Base-by-base conservation (phyloP, 2,113 vertebrate genomes). In the Euleptes europaea region DNA sequence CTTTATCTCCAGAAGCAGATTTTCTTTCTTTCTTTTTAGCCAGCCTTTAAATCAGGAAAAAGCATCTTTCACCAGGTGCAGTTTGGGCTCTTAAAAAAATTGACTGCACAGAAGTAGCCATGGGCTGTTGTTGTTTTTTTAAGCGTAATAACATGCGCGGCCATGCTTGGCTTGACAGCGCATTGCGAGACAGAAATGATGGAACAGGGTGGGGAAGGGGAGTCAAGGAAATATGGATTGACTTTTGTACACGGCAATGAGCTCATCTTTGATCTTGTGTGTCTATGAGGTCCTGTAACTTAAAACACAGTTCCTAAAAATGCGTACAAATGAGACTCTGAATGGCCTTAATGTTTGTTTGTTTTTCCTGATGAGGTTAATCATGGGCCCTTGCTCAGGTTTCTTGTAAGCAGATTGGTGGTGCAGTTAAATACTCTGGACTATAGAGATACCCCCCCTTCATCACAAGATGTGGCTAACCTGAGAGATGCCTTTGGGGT, bases 51-150 rank as follows among this genome's bases (percentile, higher is more conserved):
- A 69, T 49, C 3, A 82, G 54, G 78, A 19, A 51, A 89, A 94
- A 93, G 66, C 89, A 83, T 95, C 80, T 94, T 96, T 94, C 85
- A 94, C 91, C 90, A 95, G 95, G 93, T 95, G 93, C 90, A 92
- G 91, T 91, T 85, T 63, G 65, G 86, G 82, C 85, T 23, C 83
- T 79, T 33, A 86, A 78, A 84, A 92, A 92, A 88, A 85, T 91
- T 88, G 88, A 40, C 95, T 93, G 85, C 78, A 88, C 70, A 86
- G 88, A 92, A 95, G 72, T 88, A 91, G 88, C 85, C 83, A 63
- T 89, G 80, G 81, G 9, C 28, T n/a, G n/a, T n/a, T n/a, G n/a
- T n/a, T n/a, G n/a, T 11, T 86, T 93, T 93, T 91, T 88, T 91
- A 79, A 79, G 76, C 92, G 89, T 94, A 86, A 90, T 95, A 93